A percentile compares a stretch with the other conserved stretches of the same genome.
These are phyloP conservation scores for Pelagia noctiluca DNA, from an alignment of 30 jellyfish, hydroid and myxozoan genomes.

Conservation along the genomic window DNA sequence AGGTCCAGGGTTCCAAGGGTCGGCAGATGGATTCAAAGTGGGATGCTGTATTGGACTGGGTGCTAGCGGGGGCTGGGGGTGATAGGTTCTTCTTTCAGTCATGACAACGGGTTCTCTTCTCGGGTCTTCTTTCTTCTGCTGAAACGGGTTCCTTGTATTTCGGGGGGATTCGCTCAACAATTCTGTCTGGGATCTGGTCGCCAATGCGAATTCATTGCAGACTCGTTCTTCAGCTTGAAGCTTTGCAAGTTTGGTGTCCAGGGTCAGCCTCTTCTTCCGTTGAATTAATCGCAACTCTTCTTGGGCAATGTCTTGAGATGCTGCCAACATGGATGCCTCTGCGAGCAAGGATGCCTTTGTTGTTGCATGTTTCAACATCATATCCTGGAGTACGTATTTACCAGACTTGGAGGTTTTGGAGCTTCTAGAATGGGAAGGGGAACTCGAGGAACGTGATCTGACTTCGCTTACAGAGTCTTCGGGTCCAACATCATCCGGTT, in stretches of 20 bases:
- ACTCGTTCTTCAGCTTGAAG: slow-evolving; percentile 19
- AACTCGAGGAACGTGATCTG: slow-evolving; percentile 22
- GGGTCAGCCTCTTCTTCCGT: slow-evolving; percentile 49
- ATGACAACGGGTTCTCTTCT: neutral
- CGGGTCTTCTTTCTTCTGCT: slow-evolving; percentile 30
- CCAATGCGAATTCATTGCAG: slow-evolving; percentile 15
- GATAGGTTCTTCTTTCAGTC: neutral
- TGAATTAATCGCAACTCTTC: slow-evolving; percentile 29
- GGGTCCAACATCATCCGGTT: slow-evolving; percentile 29
- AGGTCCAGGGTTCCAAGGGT: too few species aligned
- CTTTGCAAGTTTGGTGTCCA: slow-evolving; percentile 40
- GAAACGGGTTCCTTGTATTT: slow-evolving; percentile 14
- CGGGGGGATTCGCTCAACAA: slow-evolving; percentile 11
- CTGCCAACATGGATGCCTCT: slow-evolving; percentile 37
- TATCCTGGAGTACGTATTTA: slow-evolving; percentile 21
- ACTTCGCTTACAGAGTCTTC: slow-evolving; percentile 44
- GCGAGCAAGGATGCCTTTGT: slow-evolving; percentile 48
- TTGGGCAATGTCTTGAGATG: slow-evolving; percentile 22
- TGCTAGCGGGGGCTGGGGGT: neutral
- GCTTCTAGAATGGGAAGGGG: slow-evolving; percentile 19
- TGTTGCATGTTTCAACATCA: slow-evolving; percentile 52
- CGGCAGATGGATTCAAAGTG: too few species aligned
- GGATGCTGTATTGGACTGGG: too few species aligned
- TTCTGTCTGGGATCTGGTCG: slow-evolving; percentile 14
- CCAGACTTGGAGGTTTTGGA: slow-evolving; percentile 39